Evolutionary conservation across 1,140 invertebrate species (phyloP), one percentile per base, ranked within the genome.

Genomic region (Lutraria rhynchaena): DNA sequence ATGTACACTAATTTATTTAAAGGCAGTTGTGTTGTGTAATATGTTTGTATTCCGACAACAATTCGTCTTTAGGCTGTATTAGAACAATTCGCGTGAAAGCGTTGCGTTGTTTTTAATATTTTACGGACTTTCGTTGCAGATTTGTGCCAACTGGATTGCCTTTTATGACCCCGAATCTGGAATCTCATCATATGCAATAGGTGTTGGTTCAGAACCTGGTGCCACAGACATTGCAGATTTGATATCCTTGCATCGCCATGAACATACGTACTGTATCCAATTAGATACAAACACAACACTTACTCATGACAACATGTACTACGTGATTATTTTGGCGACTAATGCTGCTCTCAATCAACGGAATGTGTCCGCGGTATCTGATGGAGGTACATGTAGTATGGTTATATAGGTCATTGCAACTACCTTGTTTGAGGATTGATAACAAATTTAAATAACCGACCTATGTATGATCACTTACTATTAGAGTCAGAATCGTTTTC

Each of bases 141-240:
- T 85, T 15, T 85, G 80, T 69, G 70, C 78, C n/a, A 82, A 86
- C 57, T 87, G 86, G 86, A 17, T 41, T 19, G 69, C 73, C 41
- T 87, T 86, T 71, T 77, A 60, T 24, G 86, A 87, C 65, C 80
- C 82, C 0, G 73, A 87, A 27, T 84, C 82, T 13, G 84, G 86
- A 11, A 82, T 87, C 15, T 61, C 58, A 15, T 71, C 19, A 29
- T 85, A 69, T 76, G 75, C 69, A 27, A 67, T 82, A 7, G 60
- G 74, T 29, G 57, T 75, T 37, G 53, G 57, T 3, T 58, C 65
- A 33, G 24, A 41, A 0, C 46, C 35, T 15, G 71, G 71, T 22
- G 7, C 75, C 24, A 70, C 74, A 17, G 61, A 83, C 13, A 37
- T 74, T 1, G 44, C 51, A 1, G 53, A 41, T 3, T 46, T 81